Evolutionary conservation across 1,140 invertebrate species (phyloP).

Genomic region (Alviniconcha marisindica): DNA sequence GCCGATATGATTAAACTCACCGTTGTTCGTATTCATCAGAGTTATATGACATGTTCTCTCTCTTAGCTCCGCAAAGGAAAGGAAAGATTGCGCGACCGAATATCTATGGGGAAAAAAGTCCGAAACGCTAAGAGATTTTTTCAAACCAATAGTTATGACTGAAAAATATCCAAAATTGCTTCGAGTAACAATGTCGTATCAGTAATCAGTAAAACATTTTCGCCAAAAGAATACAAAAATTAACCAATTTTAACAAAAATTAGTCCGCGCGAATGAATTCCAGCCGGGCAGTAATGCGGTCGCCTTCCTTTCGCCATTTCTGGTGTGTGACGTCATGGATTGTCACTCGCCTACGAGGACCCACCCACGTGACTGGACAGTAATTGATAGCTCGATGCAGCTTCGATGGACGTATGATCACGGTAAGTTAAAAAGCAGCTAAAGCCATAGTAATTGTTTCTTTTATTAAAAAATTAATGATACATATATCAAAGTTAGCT

Average conservation of each 20-base stretch:
- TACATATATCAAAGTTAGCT: no score
- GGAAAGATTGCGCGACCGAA: conserved; percentile 53
- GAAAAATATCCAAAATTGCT: background rate
- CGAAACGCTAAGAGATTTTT: background rate
- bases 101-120: background rate
- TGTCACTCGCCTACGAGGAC: conserved; percentile 7
- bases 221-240: conserved; percentile 16
- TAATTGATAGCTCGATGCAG: no score
- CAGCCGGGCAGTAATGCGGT: conserved; percentile 1
- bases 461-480: no score
- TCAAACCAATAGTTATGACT: background rate
- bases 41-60: conserved; percentile 72
- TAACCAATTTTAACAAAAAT: conserved; percentile 1
- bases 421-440: no score
- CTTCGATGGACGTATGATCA: no score
- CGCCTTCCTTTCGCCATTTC: conserved; percentile 45
- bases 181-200: background rate
- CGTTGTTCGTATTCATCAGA: conserved; percentile 65
- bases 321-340: conserved; percentile 43
- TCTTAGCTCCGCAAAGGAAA: conserved; percentile 65
- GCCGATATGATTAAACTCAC: conserved; percentile 50
- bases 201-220: background rate
- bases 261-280: conserved; percentile 28
- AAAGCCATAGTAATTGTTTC: no score
- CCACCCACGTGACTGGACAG: background rate